Base-by-base conservation (phyloP, 2,113 vertebrate genomes). In the Ursus arctos region DNA sequence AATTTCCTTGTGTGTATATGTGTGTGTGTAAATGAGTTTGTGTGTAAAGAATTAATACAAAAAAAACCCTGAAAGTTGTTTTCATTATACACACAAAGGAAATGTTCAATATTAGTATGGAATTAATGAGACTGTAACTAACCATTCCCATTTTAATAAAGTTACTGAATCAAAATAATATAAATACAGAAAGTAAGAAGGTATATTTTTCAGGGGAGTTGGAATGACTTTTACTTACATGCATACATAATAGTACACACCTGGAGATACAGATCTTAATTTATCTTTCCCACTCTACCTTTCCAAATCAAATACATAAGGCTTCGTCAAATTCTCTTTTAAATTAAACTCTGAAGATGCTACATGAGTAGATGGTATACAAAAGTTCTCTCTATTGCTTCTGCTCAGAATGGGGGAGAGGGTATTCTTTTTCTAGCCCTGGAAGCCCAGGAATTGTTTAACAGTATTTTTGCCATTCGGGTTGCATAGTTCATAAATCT, bases 401-500 rank as follows among this genome's bases (percentile, higher is more conserved):
- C 89, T 57, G 49, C 79, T 92, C 47, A 61, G 28, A 67, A 61
- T 3, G 59, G 5, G 26, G 9, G 7, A 12, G 11, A 0, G 2
- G 16, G 2, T 49, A 16, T 16, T 13, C 51, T n/a, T 59, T 92
- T 94, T 19, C 31, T 1, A 33, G 7, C 4, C 53, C 51, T 89
- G 47, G 22, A 86, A 88, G 2, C 26, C 43, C 22, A 92, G 43
- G 11, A 47, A 53, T 91, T 83, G 18, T 89, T 95, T 82, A 79
- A 86, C 53, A 76, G 71, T 12, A 76, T 72, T 88, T 82, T 63
- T 67, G 14, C 22, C 28, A 13, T 91, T 96, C 51, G 93, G 63
- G 55, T 53, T 90, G 10, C 91, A 67, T 91, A 92, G 88, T 97
- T 94, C 63, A 81, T 74, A 96, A 80, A 94, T 89, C 33, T 93